Base-by-base conservation (phyloP, 2,113 vertebrate genomes). In the Paratilapia polleni region DNA sequence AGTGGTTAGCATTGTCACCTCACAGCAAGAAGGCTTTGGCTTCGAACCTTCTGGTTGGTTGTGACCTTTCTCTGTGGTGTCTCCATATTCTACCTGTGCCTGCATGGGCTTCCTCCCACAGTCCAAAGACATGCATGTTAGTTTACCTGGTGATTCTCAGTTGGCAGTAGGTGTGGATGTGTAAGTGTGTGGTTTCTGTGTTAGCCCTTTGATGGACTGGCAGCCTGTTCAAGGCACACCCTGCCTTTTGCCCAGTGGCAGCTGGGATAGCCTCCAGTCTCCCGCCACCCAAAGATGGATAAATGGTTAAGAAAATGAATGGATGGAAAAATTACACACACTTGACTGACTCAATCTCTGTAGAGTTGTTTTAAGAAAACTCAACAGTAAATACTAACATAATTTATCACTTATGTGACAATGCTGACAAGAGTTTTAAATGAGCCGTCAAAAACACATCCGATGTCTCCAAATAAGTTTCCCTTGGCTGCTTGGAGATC, bases 361-460 rank as follows among this genome's bases (percentile, higher is more conserved):
- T 20, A 52, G 43, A 70, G 43, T 52, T 36, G 52, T 43, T 78
- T 68, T 22, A 47, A 75, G 86, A 74, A 43, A 61, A 83, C 68
- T 31, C 6, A 47, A 59, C 57, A 80, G 70, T 85, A 74, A 89
- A 90, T 81, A 92, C 63, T 17, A 62, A 20, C 34, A 34, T 59
- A 79, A 88, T 91, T 89, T 59, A 88, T 83, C 61, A 81, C 34
- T 26, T 61, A 70, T 38, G 47, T 10, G 80, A 75, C 54, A 88
- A 56, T 56, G 38, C 81, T 91, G 89, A 92, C 87, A 86, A 24
- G 64, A 79, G 82, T 84, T 84, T 85, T 82, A 82, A 83, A 87
- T 87, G 78, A 83, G 75, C 87, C 61, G 22, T 91, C 76, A 85
- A 91, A 90, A 88, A 91, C 41, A 91, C 86, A 91, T 92, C 88